Base-by-base conservation (phyloP, 2,888 invertebrate species). In the Oegoconia quadripuncta region DNA sequence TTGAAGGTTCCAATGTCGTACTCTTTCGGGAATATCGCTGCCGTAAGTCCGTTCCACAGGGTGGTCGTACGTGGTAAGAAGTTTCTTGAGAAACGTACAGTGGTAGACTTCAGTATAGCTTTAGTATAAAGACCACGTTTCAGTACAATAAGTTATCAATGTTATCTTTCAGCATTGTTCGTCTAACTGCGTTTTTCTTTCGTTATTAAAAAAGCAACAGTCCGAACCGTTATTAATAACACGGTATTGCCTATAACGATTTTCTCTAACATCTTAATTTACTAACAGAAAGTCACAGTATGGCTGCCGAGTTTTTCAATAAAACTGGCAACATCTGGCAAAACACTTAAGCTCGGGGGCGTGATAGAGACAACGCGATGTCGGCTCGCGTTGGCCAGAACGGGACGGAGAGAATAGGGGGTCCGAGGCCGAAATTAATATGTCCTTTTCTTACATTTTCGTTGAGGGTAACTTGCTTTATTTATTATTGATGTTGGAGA, bases 251-350 rank as follows among this genome's bases (percentile, higher is more conserved):
- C 47, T 59, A 61, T 64, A 67, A 64, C 64, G 60, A 52, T 65
- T 66, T 60, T 59, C 62, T 57, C 55, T 52, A 50, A 86, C 83
- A 84, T 83, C 86, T 86, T 86, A 86, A 86, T 86, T 81, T 74
- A 86, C 77, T 84, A 70, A 70, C 73, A 62, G 67, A 68, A 67
- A 72, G 60, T 74, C 63, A 57, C 86, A 83, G 77, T 70, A 83
- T 80, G 81, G 80, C 81, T 57, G 68, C 60, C 59, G 80, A 86
- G 63, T 86, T 86, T 86, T 86, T 86, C 86, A 86, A 86, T 86
- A 86, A 86, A 86, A 86, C 60, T 62, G 70, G 81, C 59, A 78
- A 77, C 86, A 86, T 76, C 84, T 86, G 86, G 73, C 42, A 44
- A 49, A 69, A 76, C 86, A 86, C 86, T 86, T 86, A 86, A 76